phyloP scores from a whole-genome alignment of 1,140 invertebrate genomes.

The Leptonema lineaticorne region DNA sequence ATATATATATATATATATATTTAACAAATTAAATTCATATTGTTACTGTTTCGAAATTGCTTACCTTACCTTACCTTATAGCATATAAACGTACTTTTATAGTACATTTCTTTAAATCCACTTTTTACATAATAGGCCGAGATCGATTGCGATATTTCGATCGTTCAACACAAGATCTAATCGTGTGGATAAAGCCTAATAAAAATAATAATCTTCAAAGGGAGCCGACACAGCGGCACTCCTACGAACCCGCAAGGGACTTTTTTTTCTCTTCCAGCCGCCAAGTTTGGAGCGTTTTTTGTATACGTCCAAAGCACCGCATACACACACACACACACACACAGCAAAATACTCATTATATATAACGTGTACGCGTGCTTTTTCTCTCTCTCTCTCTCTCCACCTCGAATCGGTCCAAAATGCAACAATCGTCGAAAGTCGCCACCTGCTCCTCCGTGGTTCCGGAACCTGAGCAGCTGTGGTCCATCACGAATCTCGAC shows the following conservation, averaged over 20 bases:
- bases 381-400: too few species aligned
- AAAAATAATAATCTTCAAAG: conserved; percentile 32
- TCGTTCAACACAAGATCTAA: too few species aligned
- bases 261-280: conserved; percentile 27
- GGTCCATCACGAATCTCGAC: conserved; percentile 10
- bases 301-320: too few species aligned
- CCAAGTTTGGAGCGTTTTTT: conserved; percentile 24
- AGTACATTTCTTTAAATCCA: too few species aligned
- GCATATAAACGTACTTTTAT: too few species aligned
- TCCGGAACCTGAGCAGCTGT: neutral
- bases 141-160: too few species aligned
- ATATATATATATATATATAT: too few species aligned
- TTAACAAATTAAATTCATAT: too few species aligned
- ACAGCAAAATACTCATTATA: neutral
- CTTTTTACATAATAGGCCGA: too few species aligned
- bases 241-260: conserved; percentile 28
- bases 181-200: conserved; percentile 25
- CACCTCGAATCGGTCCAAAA: conserved; percentile 12
- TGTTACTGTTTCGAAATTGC: too few species aligned
- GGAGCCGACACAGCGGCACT: conserved; percentile 23
- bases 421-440: conserved; percentile 21
- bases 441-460: conserved; percentile 18
- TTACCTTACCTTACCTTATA: too few species aligned
- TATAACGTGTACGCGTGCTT: neutral
- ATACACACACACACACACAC: neutral